Base-by-base conservation (phyloP, 2,797 vertebrate species). In the Setipinna tenuifilis region DNA sequence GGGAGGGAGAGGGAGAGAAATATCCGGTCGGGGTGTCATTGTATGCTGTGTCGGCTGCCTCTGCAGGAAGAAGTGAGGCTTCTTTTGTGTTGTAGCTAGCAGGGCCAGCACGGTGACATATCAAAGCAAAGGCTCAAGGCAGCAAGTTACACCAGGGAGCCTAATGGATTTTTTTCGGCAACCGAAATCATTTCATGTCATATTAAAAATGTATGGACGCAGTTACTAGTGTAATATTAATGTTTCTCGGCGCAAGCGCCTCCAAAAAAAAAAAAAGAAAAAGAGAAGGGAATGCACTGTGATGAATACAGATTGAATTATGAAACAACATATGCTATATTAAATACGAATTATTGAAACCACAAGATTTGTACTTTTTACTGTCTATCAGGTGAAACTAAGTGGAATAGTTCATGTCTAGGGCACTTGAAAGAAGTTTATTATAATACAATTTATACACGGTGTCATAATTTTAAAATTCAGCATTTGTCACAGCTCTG, bases 171-270 rank as follows among this genome's bases (percentile, higher is more conserved):
- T 35, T 71, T 35, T 75, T 75, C 68, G 68, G 68, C 68, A 75
- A 35, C 68, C 68, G 68, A 75, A 75, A 75, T 75, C 68, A 75
- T 75, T 75, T 75, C 6, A 28, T 75, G 68, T 75, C 68, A 75
- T 35, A 75, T 75, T 75, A 75, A 75, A 75, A 75, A 35, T 75
- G 68, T 35, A 75, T 41, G 31, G 68, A 75, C 68, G 31, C 12
- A 23, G 68, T 17, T 19, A 35, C 68, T 28, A 35, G 28, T 75
- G 68, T 75, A 75, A 75, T 75, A 75, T 75, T 75, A 75, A 17
- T 75, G 25, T 75, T 75, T 75, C 31, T 75, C 35, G 68, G 16
- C 16, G 14, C 68, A 75, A 75, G 28, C 16, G 25, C 12, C 65
- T 71, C 25, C 10, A 2, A 71, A 68, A 68, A 75, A 75, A 54